Evolutionary conservation across 2,888 invertebrate genomes (phyloP).

Genomic region (Serrognathus titanus): DNA sequence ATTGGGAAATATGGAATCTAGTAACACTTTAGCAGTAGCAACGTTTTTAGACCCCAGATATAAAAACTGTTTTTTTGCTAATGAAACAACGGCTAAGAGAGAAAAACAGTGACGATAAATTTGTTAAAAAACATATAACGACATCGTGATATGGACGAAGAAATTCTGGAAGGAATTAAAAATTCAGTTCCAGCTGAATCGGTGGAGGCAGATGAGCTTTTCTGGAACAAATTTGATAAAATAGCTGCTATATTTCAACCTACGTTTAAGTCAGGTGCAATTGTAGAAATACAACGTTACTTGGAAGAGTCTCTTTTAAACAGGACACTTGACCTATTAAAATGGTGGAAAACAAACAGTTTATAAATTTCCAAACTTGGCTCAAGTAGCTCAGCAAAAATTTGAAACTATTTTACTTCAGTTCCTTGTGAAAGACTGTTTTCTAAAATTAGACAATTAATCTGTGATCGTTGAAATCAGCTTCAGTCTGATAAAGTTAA

Average conservation of each 20-base stretch:
- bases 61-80: conserved; percentile 7
- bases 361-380: no score
- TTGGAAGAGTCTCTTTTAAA: no score
- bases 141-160: neutral
- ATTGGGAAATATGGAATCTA: conserved; percentile 22
- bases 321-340: no score
- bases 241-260: neutral
- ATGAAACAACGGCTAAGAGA: neutral
- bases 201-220: conserved; percentile 1
- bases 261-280: conserved; percentile 9
- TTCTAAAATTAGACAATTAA: no score
- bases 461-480: no score
- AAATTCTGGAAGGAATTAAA: no score
- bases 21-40: conserved; percentile 15
- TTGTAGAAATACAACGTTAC: conserved; percentile 19
- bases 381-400: no score
- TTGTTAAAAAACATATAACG: neutral
- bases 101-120: neutral
- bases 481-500: no score
- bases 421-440: no score
- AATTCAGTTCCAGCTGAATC: neutral
- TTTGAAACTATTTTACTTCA: no score
- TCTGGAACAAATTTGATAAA: conserved; percentile 5
- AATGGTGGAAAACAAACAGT: no score
- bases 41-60: conserved; percentile 27